Conservation (phyloP, 2,113 vertebrate genomes). For the Phrynosoma platyrhinos region DNA sequence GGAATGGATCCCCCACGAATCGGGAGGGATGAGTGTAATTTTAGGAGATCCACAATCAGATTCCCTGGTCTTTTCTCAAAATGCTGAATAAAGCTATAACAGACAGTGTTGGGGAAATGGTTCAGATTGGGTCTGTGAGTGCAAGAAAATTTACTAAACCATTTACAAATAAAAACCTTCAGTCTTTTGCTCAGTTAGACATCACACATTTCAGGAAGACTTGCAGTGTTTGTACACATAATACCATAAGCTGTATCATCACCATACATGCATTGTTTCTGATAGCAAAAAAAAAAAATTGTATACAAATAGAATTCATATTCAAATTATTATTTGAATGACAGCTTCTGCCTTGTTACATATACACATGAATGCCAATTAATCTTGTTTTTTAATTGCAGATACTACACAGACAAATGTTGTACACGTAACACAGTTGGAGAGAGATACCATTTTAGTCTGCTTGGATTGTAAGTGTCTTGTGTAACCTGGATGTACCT, state of each 20-base stretch:
- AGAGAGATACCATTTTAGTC: conserved; percentile 97
- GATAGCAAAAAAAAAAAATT: conserved; percentile 27
- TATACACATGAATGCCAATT: conserved; percentile 39
- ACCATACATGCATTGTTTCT: conserved; percentile 11
- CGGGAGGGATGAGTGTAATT: no score
- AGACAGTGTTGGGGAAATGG: background rate
- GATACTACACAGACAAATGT: conserved; percentile 94
- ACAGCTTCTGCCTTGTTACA: conserved; percentile 19
- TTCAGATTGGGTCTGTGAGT: background rate
- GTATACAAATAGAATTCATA: background rate
- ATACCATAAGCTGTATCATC: no score
- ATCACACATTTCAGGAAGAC: no score
- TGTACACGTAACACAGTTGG: conserved; percentile 95
- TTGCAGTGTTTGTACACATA: no score
- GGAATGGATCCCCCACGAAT: no score
- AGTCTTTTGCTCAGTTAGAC: no score
- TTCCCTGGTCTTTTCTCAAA: background rate
- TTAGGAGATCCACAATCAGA: background rate
- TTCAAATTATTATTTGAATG: conserved; percentile 11
- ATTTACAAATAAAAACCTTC: no score
- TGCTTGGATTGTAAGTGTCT: conserved; percentile 94
- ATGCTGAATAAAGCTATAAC: background rate
- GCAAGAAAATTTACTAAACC: no score
- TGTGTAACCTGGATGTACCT: conserved; percentile 25
- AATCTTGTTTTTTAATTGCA: conserved; percentile 67